These are phyloP conservation scores for Hyles lineata DNA, from an alignment of 2,888 invertebrate genomes.

Conservation along the genomic window DNA sequence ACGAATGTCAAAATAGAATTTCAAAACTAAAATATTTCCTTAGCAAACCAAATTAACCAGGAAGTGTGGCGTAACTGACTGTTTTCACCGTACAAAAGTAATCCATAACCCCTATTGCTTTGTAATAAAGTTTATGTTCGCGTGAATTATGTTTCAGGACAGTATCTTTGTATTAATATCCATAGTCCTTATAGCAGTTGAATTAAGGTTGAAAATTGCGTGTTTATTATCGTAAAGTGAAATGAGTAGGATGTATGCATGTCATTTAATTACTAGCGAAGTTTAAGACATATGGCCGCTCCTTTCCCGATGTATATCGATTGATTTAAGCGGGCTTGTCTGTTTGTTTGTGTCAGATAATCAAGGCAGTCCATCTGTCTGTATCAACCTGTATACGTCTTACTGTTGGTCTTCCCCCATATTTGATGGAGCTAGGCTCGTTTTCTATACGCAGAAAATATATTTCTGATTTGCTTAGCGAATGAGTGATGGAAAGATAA, in stretches of 20 bases:
- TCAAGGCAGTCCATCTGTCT: background rate
- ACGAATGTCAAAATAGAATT: constrained; percentile 80
- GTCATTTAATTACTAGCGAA: constrained; percentile 66
- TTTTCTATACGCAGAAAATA: background rate
- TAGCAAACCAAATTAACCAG: constrained; percentile 62
- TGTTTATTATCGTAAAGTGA: background rate
- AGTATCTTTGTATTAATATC: background rate
- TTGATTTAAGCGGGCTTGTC: constrained; percentile 11
- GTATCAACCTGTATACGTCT: no score
- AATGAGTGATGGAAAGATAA: background rate
- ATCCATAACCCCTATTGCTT: constrained; percentile 15
- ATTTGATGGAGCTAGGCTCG: background rate
- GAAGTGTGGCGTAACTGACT: constrained; percentile 33
- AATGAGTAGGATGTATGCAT: constrained; percentile 32
- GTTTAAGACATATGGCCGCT: constrained; percentile 25
- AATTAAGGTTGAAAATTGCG: background rate
- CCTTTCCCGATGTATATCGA: constrained; percentile 10
- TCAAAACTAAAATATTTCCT: constrained; percentile 68
- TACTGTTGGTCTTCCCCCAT: background rate
- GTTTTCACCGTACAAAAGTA: constrained; percentile 34
- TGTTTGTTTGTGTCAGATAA: constrained; percentile 19
- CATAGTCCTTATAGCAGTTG: background rate
- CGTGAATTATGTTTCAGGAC: background rate
- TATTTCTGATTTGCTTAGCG: background rate
- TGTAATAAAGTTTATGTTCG: constrained; percentile 32